Evolutionary conservation across 1,140 invertebrate species (phyloP), one percentile per base, ranked within the genome.

Genomic region (Anthonomus grandis): DNA sequence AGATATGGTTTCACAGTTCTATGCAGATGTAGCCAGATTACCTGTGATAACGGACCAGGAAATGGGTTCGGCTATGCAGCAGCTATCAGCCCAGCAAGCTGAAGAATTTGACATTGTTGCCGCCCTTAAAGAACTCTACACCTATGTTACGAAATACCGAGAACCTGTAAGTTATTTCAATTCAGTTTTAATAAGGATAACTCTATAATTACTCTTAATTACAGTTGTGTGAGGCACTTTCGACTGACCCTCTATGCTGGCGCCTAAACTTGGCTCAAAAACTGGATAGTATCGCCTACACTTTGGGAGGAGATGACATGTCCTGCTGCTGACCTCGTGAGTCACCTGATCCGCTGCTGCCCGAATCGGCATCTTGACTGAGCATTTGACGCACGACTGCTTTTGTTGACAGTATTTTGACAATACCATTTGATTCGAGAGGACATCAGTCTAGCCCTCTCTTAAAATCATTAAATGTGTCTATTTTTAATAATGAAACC

Each of bases 111-210:
- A 95, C 73, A 90, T 87, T 57, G 81, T 93, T 57, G 89, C 90
- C 60, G 93, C 93, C 63, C 81, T 95, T 57, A 94, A 95, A 77
- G 92, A 95, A 76, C 81, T 95, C 50, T 95, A 94, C 72, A 93
- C 94, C 71, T 95, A 95, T 76, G 90, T 94, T 68, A 90, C 87
- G 67, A 94, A 93, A 79, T 95, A 95, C 77, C 87, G 88, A 77
- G 90, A 91, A 76, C 87, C 89, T 81, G 91, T 95, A 77, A 83
- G 78, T 78, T 62, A 42, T 60, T 55, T 19, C 53, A 52, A 25
- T 27, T 15, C 19, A 22, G 21, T 10, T 12, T 22, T 3, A 23
- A 45, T 2, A 13, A 17, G 2, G n/a, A 41, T 13, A 41, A 41
- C n/a, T n/a, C n/a, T n/a, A n/a, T n/a, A n/a, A 17, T 41, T 41